Percentiles rank a stretch among this genome's conserved stretches.
phyloP scores from a whole-genome alignment of 2,888 invertebrate species.

The Xylophagus ater region DNA sequence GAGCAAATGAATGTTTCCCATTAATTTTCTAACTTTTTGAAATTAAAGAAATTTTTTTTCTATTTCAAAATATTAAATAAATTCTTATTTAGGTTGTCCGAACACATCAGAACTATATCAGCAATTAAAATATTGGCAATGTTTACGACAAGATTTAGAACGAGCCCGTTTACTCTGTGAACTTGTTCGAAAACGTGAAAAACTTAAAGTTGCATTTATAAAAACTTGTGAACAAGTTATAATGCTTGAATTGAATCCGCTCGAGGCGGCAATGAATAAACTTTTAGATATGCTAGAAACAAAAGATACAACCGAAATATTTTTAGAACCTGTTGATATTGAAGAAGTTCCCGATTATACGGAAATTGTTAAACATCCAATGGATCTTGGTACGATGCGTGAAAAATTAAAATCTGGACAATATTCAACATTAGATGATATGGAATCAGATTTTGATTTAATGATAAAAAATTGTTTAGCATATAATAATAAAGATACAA shows the following conservation, averaged over 20 bases:
- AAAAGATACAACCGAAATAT: conserved; percentile 77
- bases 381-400: conserved; percentile 85
- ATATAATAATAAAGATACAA: conserved; percentile 91
- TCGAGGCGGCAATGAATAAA: conserved; percentile 65
- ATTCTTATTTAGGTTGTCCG: conserved; percentile 41
- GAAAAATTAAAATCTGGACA: conserved; percentile 55
- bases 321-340: conserved; percentile 84
- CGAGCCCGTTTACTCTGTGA: conserved; percentile 85
- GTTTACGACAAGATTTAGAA: conserved; percentile 87
- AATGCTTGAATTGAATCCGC: conserved; percentile 70
- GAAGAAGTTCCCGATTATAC: conserved; percentile 85
- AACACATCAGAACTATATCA: conserved; percentile 67
- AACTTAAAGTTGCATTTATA: conserved; percentile 78
- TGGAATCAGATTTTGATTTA: conserved; percentile 85
- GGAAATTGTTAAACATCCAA: conserved; percentile 70
- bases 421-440: conserved; percentile 61
- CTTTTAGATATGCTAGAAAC: conserved; percentile 65
- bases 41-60: too few relatives aligned
- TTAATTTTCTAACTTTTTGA: too few relatives aligned
- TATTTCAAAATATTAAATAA: too few relatives aligned
- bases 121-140: conserved; percentile 88
- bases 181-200: conserved; percentile 89
- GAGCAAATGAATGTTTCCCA: too few relatives aligned
- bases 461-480: conserved; percentile 93
- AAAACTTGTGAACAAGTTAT: conserved; percentile 70